These are phyloP conservation scores for Scaptomyza parva DNA, from an alignment of 2,888 invertebrate genomes.

Conservation along the genomic window DNA sequence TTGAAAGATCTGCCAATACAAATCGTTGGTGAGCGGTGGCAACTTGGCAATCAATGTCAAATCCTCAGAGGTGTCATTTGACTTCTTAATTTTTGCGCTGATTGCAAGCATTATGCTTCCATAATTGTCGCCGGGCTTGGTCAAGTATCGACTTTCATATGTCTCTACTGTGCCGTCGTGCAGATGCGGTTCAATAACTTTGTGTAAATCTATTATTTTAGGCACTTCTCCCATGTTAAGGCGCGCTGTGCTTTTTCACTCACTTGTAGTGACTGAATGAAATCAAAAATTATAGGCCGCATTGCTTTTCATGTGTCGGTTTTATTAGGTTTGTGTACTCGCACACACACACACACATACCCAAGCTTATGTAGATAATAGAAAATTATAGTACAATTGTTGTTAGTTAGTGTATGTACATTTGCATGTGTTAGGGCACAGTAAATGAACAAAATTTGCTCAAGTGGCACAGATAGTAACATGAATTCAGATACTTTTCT, in stretches of 20 bases:
- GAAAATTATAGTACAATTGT: slow-evolving; percentile 22
- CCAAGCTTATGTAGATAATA: slow-evolving; percentile 28
- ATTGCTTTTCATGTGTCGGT: slow-evolving; percentile 45
- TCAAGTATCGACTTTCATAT: slow-evolving; percentile 84
- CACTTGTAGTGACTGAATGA: slow-evolving; percentile 33
- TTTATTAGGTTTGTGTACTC: slow-evolving; percentile 12
- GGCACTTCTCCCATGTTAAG: slow-evolving; percentile 75
- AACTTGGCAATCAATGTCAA: slow-evolving; percentile 87
- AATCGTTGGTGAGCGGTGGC: slow-evolving; percentile 86
- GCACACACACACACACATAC: slow-evolving; percentile 1
- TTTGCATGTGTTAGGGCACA: slow-evolving; percentile 4
- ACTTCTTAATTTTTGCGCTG: slow-evolving; percentile 78
- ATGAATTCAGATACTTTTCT: slow-evolving; percentile 26
- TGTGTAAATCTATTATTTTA: slow-evolving; percentile 72
- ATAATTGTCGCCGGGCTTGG: slow-evolving; percentile 87
- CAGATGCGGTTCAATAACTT: slow-evolving; percentile 76
- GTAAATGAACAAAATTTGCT: slow-evolving; percentile 40
- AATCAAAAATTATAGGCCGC: neutral
- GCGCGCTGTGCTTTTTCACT: slow-evolving; percentile 7
- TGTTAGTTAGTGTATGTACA: slow-evolving; percentile 5
- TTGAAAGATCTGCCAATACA: slow-evolving; percentile 86
- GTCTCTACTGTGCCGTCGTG: slow-evolving; percentile 80
- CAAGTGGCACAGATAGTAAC: slow-evolving; percentile 58
- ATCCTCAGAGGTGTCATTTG: slow-evolving; percentile 73
- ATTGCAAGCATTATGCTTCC: slow-evolving; percentile 87